These are phyloP conservation scores for Neosilurus mollespiculum DNA, from an alignment of 2,797 vertebrate species.

Conservation along the genomic window DNA sequence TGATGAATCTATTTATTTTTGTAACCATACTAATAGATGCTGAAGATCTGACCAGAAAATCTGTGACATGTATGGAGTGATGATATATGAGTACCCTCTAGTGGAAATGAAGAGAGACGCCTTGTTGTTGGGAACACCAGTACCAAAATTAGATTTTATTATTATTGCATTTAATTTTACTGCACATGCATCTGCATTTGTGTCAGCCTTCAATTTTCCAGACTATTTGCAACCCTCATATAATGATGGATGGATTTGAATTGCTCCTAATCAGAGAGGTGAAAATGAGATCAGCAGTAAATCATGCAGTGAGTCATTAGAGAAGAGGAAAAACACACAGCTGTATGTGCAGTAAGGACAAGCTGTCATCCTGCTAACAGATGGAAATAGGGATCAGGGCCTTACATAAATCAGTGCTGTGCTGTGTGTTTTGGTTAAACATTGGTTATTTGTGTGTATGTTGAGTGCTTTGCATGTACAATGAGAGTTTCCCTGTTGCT, in stretches of 20 bases:
- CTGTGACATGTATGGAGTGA: not conserved
- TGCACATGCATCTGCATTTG: not conserved
- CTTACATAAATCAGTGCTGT: constrained; percentile 35
- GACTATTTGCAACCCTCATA: not conserved
- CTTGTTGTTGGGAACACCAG: not conserved
- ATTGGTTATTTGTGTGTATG: constrained; percentile 19
- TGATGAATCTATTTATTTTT: not conserved
- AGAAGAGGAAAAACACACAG: not conserved
- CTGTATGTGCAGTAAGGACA: constrained; percentile 4
- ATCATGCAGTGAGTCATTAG: constrained; percentile 2
- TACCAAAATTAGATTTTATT: not conserved
- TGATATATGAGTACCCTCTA: constrained; percentile 34
- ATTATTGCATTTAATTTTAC: not conserved
- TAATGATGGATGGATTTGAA: not conserved
- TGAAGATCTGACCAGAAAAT: not conserved
- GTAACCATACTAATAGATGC: not conserved
- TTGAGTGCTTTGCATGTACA: constrained; percentile 24
- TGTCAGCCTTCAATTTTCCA: not conserved
- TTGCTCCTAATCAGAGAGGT: not conserved
- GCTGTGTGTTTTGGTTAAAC: constrained; percentile 29
- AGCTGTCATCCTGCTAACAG: constrained; percentile 19
- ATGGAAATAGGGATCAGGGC: constrained; percentile 37
- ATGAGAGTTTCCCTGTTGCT: constrained; percentile 31
- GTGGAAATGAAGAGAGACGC: constrained; percentile 21
- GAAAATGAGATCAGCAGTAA: constrained; percentile 26